phyloP scores from a whole-genome alignment of 2,888 invertebrate genomes.

The Pseudeuparius sepicola region DNA sequence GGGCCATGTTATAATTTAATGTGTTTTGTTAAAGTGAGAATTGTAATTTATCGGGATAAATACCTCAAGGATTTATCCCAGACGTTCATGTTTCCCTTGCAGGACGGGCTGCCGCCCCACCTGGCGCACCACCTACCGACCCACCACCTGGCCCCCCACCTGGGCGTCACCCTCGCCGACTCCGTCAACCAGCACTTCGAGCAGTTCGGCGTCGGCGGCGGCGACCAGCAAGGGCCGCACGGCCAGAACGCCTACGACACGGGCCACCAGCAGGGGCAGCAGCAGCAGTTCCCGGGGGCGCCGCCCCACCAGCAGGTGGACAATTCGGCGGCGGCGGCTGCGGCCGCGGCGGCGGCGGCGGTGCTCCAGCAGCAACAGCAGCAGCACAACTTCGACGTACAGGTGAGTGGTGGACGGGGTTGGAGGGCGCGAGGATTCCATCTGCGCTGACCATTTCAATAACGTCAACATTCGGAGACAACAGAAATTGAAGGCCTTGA shows the following conservation, averaged over 20 bases:
- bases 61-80: no score
- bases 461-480: no score
- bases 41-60: no score
- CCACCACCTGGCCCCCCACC: slow-evolving; percentile 43
- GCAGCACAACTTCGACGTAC: slow-evolving; percentile 69
- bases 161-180: slow-evolving; percentile 39
- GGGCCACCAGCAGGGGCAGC: slow-evolving; percentile 35
- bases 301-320: slow-evolving; percentile 38
- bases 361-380: slow-evolving; percentile 48
- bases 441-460: no score
- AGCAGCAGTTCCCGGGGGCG: slow-evolving; percentile 32
- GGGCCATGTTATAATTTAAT: no score
- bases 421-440: no score
- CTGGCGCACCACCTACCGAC: slow-evolving; percentile 32
- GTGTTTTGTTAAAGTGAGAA: no score
- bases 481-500: no score
- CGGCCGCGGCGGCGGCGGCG: slow-evolving; percentile 54
- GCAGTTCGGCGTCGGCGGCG: slow-evolving; percentile 32
- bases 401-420: slow-evolving; percentile 51
- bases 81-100: no score
- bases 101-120: slow-evolving; percentile 43
- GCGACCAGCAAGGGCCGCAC: slow-evolving; percentile 32
- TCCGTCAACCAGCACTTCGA: slow-evolving; percentile 40
- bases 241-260: neutral
- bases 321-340: slow-evolving; percentile 38